Evolutionary conservation across 2,888 invertebrate species (phyloP).

Genomic region (Temnothorax ravouxi): DNA sequence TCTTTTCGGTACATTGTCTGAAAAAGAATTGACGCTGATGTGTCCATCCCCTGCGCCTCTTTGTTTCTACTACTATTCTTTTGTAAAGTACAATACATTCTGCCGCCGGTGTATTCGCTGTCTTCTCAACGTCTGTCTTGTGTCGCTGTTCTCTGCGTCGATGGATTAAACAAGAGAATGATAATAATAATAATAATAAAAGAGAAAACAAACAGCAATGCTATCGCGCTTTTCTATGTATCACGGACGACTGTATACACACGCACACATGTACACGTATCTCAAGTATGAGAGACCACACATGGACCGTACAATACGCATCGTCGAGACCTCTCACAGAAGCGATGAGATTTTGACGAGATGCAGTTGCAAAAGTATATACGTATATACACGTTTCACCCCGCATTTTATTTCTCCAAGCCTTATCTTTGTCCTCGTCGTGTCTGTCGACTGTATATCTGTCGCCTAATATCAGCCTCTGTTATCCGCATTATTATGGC

Average conservation of each 20-base stretch:
- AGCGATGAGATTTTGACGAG: neutral
- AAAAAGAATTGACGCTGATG: constrained; percentile 5
- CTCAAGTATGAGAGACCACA: neutral
- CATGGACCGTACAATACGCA: neutral
- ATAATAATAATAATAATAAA: constrained; percentile 32
- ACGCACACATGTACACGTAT: constrained; percentile 21
- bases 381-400: neutral
- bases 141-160: constrained; percentile 74
- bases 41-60: neutral
- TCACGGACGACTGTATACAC: neutral
- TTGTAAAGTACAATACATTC: constrained; percentile 13
- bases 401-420: constrained; percentile 35
- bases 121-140: constrained; percentile 66
- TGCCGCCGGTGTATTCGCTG: constrained; percentile 46
- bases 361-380: constrained; percentile 6
- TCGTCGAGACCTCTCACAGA: neutral
- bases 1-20: neutral
- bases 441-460: constrained; percentile 62
- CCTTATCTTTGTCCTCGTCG: constrained; percentile 41
- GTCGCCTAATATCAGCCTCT: constrained; percentile 69
- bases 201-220: constrained; percentile 11
- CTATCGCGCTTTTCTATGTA: constrained; percentile 42
- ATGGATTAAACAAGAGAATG: constrained; percentile 64
- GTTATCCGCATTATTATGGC: constrained; percentile 56
- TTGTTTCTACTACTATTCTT: neutral